phyloP scores from a whole-genome alignment of 2,888 invertebrate species.

The Lycophotia porphyrea region DNA sequence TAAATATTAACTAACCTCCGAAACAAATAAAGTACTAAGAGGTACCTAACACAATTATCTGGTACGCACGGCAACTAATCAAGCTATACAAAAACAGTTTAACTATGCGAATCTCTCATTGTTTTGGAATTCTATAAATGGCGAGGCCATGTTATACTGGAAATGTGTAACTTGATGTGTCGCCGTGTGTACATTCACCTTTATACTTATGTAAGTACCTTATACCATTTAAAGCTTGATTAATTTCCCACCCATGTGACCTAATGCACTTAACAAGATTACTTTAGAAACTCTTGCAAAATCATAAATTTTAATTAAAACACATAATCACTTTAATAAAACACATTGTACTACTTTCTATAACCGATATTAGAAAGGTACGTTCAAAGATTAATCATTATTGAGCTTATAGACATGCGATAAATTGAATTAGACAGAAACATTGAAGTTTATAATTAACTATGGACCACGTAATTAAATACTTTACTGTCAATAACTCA shows the following conservation, averaged over 20 bases:
- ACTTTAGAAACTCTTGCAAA: conserved; percentile 14
- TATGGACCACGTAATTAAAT: background rate
- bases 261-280: conserved; percentile 22
- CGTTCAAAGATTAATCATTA: conserved; percentile 17
- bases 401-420: conserved; percentile 12
- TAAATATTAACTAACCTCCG: background rate
- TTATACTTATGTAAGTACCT: background rate
- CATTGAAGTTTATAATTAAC: conserved; percentile 17
- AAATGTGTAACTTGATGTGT: background rate
- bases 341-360: conserved; percentile 32
- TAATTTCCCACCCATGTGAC: conserved; percentile 8
- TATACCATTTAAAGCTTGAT: conserved; percentile 15
- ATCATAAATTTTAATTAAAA: conserved; percentile 43
- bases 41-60: background rate
- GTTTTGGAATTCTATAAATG: background rate
- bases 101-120: background rate
- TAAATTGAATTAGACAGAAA: conserved; percentile 30
- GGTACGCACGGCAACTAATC: background rate
- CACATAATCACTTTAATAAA: conserved; percentile 30
- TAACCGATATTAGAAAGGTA: conserved; percentile 32
- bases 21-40: background rate
- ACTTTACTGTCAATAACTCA: background rate
- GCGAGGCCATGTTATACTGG: background rate
- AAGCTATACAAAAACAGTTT: background rate
- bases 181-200: background rate